These are phyloP conservation scores for Thereva unica DNA, from an alignment of 2,888 invertebrate genomes.

Conservation along the genomic window DNA sequence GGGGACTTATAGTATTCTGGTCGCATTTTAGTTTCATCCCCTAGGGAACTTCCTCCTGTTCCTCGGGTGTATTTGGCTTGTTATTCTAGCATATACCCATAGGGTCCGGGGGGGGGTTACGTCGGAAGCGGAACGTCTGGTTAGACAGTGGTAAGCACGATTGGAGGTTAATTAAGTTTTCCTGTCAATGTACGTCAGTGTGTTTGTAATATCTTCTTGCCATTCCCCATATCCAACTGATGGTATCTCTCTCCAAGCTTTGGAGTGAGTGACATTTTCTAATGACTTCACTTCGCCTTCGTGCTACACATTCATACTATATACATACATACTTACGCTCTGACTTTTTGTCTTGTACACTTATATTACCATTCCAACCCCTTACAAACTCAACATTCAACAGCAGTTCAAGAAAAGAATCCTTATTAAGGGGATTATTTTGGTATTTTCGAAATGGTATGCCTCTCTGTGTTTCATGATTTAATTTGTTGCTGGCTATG, in stretches of 20 bases:
- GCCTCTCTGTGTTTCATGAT: constrained; percentile 15
- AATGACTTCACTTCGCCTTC: constrained; percentile 17
- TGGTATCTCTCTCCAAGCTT: too few relatives aligned
- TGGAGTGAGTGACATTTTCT: constrained; percentile 18
- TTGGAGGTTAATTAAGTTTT: constrained; percentile 36
- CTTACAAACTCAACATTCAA: not conserved
- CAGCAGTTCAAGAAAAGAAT: not conserved
- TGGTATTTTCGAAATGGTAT: constrained; percentile 26
- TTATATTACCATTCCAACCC: not conserved
- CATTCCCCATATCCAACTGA: not conserved
- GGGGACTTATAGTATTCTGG: too few relatives aligned
- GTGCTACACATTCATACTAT: not conserved
- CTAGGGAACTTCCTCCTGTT: too few relatives aligned
- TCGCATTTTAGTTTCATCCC: too few relatives aligned
- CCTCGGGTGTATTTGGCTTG: too few relatives aligned
- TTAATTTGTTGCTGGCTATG: constrained; percentile 20
- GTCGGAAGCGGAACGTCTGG: constrained; percentile 36
- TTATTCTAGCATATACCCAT: not conserved
- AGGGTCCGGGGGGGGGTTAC: not conserved
- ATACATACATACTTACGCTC: not conserved
- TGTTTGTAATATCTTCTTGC: constrained; percentile 7
- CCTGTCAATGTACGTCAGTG: constrained; percentile 18
- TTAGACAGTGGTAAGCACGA: constrained; percentile 37
- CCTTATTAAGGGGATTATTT: constrained; percentile 17
- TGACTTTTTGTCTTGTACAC: constrained; percentile 7